These are phyloP conservation scores for Cyanoderma ruficeps DNA, from an alignment of 2,113 vertebrate genomes.

Conservation along the genomic window DNA sequence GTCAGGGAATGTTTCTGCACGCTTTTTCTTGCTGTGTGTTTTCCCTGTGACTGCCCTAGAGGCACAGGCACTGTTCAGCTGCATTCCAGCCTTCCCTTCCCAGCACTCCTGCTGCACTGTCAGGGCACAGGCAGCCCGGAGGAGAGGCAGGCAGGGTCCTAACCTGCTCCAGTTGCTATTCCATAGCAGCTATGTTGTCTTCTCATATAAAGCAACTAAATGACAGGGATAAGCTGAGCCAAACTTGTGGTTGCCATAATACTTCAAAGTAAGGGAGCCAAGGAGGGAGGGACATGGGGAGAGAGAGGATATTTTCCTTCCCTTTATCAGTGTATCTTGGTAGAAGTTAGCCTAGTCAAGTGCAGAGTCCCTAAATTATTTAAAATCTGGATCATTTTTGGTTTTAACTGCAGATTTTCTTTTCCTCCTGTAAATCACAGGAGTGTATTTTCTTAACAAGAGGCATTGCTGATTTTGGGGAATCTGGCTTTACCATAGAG, in stretches of 20 bases:
- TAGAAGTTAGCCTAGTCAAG: background rate
- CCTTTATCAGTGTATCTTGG: background rate
- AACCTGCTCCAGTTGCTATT: background rate
- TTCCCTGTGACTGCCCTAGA: background rate
- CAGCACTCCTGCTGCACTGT: accelerated
- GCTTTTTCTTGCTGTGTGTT: background rate
- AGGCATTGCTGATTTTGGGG: background rate
- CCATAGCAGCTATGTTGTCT: background rate
- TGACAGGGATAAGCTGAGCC: background rate
- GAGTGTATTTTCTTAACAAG: background rate
- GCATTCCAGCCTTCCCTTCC: background rate
- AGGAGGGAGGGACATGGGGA: background rate
- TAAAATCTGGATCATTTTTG: background rate
- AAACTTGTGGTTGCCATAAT: background rate
- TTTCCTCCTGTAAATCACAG: background rate
- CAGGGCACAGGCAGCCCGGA: background rate
- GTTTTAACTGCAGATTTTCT: background rate
- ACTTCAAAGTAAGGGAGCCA: background rate
- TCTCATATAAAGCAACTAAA: background rate
- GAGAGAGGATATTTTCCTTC: background rate
- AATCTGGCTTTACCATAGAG: background rate
- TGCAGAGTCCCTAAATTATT: background rate
- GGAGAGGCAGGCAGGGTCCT: background rate
- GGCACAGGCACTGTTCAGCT: background rate
- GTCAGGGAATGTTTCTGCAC: background rate